These are phyloP conservation scores for Seriola aureovittata DNA, from an alignment of 2,113 vertebrate species.

Conservation along the genomic window DNA sequence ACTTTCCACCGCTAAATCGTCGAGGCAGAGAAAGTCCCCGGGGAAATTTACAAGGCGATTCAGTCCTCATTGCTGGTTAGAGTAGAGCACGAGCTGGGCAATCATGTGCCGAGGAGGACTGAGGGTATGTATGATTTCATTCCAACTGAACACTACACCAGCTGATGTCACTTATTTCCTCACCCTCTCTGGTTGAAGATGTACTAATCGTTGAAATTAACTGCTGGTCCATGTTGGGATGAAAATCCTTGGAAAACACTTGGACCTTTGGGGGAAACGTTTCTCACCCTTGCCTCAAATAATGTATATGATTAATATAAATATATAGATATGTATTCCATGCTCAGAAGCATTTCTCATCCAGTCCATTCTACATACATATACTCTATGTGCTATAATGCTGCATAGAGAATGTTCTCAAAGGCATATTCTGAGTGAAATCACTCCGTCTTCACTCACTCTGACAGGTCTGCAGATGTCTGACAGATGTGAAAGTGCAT, in stretches of 20 bases:
- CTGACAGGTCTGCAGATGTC: slow-evolving; percentile 62
- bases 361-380: not conserved
- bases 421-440: not conserved
- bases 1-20: slow-evolving; percentile 80
- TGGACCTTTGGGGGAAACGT: not conserved
- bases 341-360: not conserved
- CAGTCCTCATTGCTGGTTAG: slow-evolving; percentile 78
- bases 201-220: slow-evolving; percentile 60
- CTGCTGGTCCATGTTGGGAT: slow-evolving; percentile 35
- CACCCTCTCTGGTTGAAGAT: slow-evolving; percentile 41
- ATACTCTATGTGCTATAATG: not conserved
- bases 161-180: slow-evolving; percentile 67
- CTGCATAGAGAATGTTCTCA: not conserved
- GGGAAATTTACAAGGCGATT: slow-evolving; percentile 82
- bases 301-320: not conserved
- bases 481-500: slow-evolving; percentile 64
- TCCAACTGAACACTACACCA: slow-evolving; percentile 70
- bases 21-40: slow-evolving; percentile 73
- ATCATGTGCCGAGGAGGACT: slow-evolving; percentile 68
- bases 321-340: not conserved
- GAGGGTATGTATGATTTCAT: slow-evolving; percentile 71
- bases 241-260: slow-evolving; percentile 27
- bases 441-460: slow-evolving; percentile 4
- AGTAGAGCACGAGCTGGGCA: slow-evolving; percentile 69
- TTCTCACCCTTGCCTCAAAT: slow-evolving; percentile 6